Conservation (phyloP, 2,888 invertebrate genomes). For the Carcina quercana region DNA sequence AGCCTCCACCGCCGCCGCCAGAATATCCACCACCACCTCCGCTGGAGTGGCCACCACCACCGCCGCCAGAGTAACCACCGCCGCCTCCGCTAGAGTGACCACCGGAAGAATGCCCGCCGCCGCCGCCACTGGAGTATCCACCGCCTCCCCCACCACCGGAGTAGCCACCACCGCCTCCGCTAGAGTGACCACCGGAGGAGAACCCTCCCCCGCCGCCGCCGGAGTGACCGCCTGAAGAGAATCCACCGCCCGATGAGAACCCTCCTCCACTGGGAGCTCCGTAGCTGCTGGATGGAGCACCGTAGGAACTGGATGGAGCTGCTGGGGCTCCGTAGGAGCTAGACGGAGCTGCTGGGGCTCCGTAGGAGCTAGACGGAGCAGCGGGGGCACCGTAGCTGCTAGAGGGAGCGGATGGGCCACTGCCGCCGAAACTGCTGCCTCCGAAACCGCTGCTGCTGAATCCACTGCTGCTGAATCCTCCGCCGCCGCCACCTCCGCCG, state of each 20-base stretch:
- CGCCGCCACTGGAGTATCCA: constrained; percentile 29
- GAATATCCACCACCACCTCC: constrained; percentile 67
- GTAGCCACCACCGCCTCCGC: constrained; percentile 47
- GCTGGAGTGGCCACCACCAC: constrained; percentile 18
- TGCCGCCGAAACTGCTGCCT: constrained; percentile 23
- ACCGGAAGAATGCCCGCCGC: constrained; percentile 23
- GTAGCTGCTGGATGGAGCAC: constrained; percentile 45
- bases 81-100: constrained; percentile 27
- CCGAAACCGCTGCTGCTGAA: constrained; percentile 7
- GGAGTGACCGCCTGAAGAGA: constrained; percentile 13
- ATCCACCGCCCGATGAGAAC: constrained; percentile 4
- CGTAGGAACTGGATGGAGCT: constrained; percentile 43
- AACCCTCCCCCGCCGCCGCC: constrained; percentile 18
- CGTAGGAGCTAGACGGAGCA: constrained; percentile 33
- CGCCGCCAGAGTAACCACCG: constrained; percentile 30
- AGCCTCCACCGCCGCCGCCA: constrained; percentile 75
- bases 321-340: constrained; percentile 34
- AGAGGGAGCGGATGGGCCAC: constrained; percentile 27
- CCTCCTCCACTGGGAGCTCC: constrained; percentile 36
- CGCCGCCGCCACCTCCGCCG: constrained; percentile 22
- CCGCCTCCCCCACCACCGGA: constrained; percentile 79
- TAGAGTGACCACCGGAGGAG: constrained; percentile 16
- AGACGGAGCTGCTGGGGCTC: constrained; percentile 33
- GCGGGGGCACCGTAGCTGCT: constrained; percentile 58
- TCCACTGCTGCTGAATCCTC: constrained; percentile 29